Evolutionary conservation across 2,113 vertebrate genomes (phyloP).

Genomic region (Dasyornis broadbenti): DNA sequence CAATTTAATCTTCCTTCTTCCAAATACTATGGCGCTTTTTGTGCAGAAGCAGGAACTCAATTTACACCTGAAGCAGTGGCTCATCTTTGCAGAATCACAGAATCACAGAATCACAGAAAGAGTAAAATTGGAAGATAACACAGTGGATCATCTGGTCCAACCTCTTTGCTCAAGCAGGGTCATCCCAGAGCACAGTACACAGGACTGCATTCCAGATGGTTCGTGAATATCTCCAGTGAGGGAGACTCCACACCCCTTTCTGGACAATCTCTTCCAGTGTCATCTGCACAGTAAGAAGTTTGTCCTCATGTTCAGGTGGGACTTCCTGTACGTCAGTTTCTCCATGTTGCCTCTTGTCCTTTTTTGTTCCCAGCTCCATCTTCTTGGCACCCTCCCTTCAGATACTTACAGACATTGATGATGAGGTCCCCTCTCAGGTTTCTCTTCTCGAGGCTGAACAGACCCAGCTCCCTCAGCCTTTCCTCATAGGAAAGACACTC

Average conservation of each 20-base stretch:
- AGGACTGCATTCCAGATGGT: not conserved
- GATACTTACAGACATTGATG: accelerated
- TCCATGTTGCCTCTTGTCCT: not conserved
- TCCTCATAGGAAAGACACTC: not conserved
- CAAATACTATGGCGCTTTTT: not conserved
- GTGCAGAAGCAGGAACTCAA: not conserved
- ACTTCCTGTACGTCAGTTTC: not conserved
- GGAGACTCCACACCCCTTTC: not conserved
- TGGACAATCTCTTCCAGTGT: not conserved
- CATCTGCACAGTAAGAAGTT: not conserved
- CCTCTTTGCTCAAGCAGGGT: not conserved
- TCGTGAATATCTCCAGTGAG: not conserved
- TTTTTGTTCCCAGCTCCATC: not conserved
- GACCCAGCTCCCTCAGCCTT: not conserved
- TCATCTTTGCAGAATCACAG: not conserved
- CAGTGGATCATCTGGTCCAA: not conserved
- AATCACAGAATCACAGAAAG: not conserved
- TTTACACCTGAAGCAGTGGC: not conserved
- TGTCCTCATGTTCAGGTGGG: not conserved
- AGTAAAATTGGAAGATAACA: not conserved
- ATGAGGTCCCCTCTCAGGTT: too few relatives aligned
- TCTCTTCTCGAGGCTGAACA: not conserved
- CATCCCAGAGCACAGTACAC: not conserved
- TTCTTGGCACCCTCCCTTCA: not conserved
- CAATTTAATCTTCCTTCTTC: not conserved